These are phyloP conservation scores for Apodemus sylvaticus DNA, from an alignment of 2,113 vertebrate species.

Conservation along the genomic window DNA sequence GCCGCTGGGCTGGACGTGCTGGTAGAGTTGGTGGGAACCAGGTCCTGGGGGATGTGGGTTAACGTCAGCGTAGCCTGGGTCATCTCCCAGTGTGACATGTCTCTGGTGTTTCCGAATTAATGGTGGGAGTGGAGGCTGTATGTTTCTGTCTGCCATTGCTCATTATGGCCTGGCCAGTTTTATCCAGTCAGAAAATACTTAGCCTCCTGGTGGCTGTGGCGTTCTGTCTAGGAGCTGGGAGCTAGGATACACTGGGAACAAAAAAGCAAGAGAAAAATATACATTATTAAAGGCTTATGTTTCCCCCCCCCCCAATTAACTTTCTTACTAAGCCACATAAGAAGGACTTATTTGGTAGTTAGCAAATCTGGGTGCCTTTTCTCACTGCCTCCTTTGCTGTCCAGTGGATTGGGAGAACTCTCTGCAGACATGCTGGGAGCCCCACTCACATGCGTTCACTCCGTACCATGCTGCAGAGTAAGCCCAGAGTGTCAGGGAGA, in stretches of 20 bases:
- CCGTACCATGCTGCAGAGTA: neutral
- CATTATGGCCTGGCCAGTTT: neutral
- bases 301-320: neutral
- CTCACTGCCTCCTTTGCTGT: neutral
- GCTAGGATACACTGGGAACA: neutral
- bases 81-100: too few relatives aligned
- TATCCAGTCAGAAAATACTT: neutral
- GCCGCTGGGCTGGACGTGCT: neutral
- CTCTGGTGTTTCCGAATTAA: neutral
- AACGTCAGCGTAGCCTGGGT: neutral
- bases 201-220: neutral
- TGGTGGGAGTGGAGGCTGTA: neutral
- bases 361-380: neutral
- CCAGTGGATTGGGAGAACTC: neutral
- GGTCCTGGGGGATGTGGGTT: neutral
- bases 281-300: neutral
- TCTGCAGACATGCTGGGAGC: neutral
- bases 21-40: slow-evolving; percentile 25
- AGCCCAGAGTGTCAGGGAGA: accelerated
- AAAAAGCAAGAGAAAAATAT: neutral
- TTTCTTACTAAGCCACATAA: neutral
- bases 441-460: neutral
- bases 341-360: neutral
- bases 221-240: neutral
- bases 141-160: neutral